Evolutionary conservation across 2,113 vertebrate species (phyloP).

Genomic region (Sterna hirundo): DNA sequence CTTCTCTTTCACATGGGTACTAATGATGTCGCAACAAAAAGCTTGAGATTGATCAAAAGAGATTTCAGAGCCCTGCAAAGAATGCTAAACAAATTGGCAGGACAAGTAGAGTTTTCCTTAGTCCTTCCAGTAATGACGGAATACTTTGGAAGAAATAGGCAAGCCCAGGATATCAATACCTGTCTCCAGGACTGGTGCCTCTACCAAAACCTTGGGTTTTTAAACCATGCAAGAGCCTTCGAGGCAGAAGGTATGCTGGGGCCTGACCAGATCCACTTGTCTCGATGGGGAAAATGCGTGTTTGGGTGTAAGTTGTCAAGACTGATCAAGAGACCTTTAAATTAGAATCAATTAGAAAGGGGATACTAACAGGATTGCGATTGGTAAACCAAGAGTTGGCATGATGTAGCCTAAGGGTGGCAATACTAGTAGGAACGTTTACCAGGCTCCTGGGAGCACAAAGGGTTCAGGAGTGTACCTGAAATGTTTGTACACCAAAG

Average conservation of each 20-base stretch:
- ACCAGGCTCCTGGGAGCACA: too few relatives aligned
- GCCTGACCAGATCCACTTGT: background rate
- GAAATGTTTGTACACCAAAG: too few relatives aligned
- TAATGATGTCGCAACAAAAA: background rate
- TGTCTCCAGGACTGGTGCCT: background rate
- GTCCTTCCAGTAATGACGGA: background rate
- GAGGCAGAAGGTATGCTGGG: background rate
- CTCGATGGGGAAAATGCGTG: fast-evolving
- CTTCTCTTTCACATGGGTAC: background rate
- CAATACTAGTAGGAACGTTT: background rate
- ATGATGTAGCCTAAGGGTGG: background rate
- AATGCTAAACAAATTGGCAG: background rate
- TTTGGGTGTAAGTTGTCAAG: fast-evolving
- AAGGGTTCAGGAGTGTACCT: too few relatives aligned
- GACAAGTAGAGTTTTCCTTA: background rate
- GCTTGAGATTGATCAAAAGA: background rate
- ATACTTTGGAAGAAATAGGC: background rate
- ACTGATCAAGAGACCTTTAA: background rate
- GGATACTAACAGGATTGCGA: background rate
- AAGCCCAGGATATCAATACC: background rate
- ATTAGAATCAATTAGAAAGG: background rate
- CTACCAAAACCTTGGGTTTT: background rate
- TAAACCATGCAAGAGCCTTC: background rate
- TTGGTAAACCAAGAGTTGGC: background rate
- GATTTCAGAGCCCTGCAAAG: background rate